These are phyloP conservation scores for Drosophila lini DNA, from an alignment of 1,140 invertebrate species.

Conservation along the genomic window DNA sequence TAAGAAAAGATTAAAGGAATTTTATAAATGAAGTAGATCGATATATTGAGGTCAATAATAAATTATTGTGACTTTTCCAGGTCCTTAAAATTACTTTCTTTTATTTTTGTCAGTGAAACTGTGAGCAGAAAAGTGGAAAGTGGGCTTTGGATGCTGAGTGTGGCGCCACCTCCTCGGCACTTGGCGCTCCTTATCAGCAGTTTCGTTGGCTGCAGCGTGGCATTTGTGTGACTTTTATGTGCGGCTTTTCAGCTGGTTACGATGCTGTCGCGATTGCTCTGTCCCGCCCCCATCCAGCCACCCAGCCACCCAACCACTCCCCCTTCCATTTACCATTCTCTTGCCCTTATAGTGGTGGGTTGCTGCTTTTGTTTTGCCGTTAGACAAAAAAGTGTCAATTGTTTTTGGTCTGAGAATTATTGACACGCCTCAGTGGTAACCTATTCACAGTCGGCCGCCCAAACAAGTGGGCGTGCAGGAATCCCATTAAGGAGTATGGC, in stretches of 20 bases:
- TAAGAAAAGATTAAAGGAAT: background rate
- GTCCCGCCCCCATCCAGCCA: conserved; percentile 14
- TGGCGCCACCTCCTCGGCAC: conserved; percentile 25
- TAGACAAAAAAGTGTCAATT: conserved; percentile 70
- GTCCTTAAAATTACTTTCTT: background rate
- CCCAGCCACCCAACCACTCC: background rate
- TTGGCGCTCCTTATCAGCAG: conserved; percentile 73
- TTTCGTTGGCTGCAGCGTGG: conserved; percentile 77
- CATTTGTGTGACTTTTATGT: conserved; percentile 80
- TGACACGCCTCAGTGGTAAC: conserved; percentile 69
- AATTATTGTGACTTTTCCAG: background rate
- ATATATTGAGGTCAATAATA: background rate
- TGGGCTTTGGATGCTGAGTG: conserved; percentile 2
- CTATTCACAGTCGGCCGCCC: conserved; percentile 74
- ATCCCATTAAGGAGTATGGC: conserved; percentile 75
- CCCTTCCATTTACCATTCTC: background rate
- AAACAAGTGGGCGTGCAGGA: conserved; percentile 82
- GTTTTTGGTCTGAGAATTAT: conserved; percentile 38
- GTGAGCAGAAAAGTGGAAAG: conserved; percentile 16
- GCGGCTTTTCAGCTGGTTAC: conserved; percentile 79
- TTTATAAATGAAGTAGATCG: background rate
- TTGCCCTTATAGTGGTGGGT: conserved; percentile 25
- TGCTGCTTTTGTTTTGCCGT: conserved; percentile 63
- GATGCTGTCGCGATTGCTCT: conserved; percentile 65
- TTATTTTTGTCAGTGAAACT: conserved; percentile 16